phyloP scores from a whole-genome alignment of 2,888 invertebrate species.

The Cheilosia vernalis region DNA sequence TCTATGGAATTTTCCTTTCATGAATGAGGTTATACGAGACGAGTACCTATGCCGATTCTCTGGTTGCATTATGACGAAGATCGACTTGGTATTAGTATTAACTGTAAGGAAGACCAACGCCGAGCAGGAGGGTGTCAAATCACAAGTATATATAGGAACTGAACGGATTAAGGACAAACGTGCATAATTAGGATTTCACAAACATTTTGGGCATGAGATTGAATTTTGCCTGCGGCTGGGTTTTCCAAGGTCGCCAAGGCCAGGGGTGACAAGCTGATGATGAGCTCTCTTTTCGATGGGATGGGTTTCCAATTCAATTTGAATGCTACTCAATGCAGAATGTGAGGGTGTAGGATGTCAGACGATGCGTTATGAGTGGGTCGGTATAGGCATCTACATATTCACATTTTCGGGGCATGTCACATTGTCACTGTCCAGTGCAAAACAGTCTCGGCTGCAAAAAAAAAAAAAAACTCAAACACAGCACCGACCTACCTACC shows the following conservation, averaged over 20 bases:
- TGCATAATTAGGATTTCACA: slow-evolving; percentile 57
- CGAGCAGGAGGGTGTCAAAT: slow-evolving; percentile 58
- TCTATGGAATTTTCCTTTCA: slow-evolving; percentile 66
- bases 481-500: no score
- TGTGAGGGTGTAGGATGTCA: no score
- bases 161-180: slow-evolving; percentile 52
- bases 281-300: no score
- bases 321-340: no score
- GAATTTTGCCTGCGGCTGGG: slow-evolving; percentile 5
- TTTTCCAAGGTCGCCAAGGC: slow-evolving; percentile 48
- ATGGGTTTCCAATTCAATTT: no score
- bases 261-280: slow-evolving; percentile 8
- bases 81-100: slow-evolving; percentile 53
- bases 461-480: no score
- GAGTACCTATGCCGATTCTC: slow-evolving; percentile 1
- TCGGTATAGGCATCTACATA: no score
- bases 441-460: no score
- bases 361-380: no score
- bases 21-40: no score
- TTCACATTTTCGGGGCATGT: no score
- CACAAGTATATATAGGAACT: slow-evolving; percentile 26
- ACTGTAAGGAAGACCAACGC: slow-evolving; percentile 3
- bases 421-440: no score
- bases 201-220: neutral
- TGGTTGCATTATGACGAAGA: slow-evolving; percentile 44